These are phyloP conservation scores for Sinhomidia bicolor DNA, from an alignment of 2,888 invertebrate species.

Conservation along the genomic window DNA sequence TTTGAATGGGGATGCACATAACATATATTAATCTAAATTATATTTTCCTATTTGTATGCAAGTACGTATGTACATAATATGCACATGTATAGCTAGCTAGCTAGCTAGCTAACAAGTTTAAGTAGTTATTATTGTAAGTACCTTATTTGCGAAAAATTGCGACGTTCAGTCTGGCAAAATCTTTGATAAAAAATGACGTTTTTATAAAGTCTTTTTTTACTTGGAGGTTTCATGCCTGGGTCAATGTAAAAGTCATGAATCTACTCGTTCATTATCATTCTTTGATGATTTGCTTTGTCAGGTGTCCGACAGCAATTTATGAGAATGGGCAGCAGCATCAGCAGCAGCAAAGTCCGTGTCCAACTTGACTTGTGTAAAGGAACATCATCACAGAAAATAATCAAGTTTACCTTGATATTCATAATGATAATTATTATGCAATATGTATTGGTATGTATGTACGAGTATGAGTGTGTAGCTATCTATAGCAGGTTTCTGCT, in stretches of 20 bases:
- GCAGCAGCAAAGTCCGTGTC: conserved; percentile 2
- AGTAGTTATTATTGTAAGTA: conserved; percentile 25
- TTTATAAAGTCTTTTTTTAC: conserved; percentile 11
- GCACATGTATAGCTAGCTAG: no score
- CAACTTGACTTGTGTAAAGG: not conserved
- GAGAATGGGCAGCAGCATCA: not conserved
- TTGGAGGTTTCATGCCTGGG: conserved; percentile 34
- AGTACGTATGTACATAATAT: not conserved
- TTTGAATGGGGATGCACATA: not conserved
- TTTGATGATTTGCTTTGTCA: conserved; percentile 63
- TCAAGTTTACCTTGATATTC: conserved; percentile 58
- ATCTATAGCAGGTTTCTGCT: not conserved
- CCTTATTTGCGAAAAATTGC: conserved; percentile 38
- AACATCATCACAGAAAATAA: not conserved
- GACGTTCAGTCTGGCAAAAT: conserved; percentile 50
- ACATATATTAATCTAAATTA: conserved; percentile 14
- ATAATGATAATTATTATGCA: not conserved
- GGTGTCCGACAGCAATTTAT: conserved; percentile 64
- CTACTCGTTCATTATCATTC: conserved; percentile 55
- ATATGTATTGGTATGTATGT: not conserved
- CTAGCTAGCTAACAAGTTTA: conserved; percentile 23
- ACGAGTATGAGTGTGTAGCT: not conserved
- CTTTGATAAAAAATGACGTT: conserved; percentile 22
- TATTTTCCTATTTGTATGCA: conserved; percentile 11
- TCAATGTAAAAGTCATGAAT: conserved; percentile 47